Evolutionary conservation across 2,888 invertebrate genomes (phyloP), one percentile per base, ranked within the genome.

Genomic region (Eristalis intricaria): DNA sequence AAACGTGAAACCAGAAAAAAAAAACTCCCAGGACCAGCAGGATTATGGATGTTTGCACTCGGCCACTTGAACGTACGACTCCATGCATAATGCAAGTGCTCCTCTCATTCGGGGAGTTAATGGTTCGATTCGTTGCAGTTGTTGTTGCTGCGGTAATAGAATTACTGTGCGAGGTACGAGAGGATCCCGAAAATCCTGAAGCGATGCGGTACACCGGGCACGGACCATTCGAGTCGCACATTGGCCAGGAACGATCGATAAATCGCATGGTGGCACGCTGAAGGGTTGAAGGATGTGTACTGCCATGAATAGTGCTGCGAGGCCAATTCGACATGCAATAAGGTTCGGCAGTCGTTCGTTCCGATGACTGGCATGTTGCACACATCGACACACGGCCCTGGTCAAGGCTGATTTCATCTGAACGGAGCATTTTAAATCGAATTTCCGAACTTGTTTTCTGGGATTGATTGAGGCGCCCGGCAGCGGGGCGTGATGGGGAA

Each of bases 311-410:
- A 63, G 66, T 64, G 66, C 74, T 71, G 75, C 68, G 75, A 71
- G 86, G 83, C 86, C 83, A 78, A 75, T 86, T 43, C 56, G 86
- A 86, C 86, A 86, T 83, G 86, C 86, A 83, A 86, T 86, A 83
- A 86, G 83, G 66, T 86, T 83, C 74, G 73, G 65, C 74, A 83
- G 83, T 70, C 71, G 81, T 75, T 43, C 70, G 63, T 50, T n/a
- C 22, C 61, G 83, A 22, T 70, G 86, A 83, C 64, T 86, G 86
- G 83, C 75, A 78, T 50, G 50, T 19, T 19, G 50, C 19, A 69
- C 63, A 56, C 26, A 66, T 35, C 26, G 56, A 56, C 83, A 74
- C 78, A 75, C 77, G 26, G 11, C 15, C 75, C 78, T 79, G 86
- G 86, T 83, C 83, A 86, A 86, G 86, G 86, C 66, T 82, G 82